Evolutionary conservation across 37 sponge, comb jelly and placozoan genomes (phyloP), one percentile per base, ranked within the genome.

Genomic region (Halisarca cf. caerulea): DNA sequence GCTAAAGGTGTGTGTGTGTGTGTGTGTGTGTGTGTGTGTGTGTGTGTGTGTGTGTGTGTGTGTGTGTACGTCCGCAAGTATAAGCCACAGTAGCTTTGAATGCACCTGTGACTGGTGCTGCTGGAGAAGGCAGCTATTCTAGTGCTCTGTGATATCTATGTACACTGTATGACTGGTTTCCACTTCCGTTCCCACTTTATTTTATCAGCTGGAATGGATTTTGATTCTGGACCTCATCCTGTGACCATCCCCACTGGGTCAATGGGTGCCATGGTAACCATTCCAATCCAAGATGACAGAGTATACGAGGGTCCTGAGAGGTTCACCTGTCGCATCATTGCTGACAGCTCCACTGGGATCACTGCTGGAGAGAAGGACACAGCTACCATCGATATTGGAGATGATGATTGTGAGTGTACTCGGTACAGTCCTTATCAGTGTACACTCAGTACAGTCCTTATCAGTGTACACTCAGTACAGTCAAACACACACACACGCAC

Each of bases 351-450:
- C 2, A 28, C 72, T 62, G 87, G 74, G 23, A 55, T 87, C 21
- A 60, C 33, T 5, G 45, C 55, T 1, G 87, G 82, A 53, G 1
- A 36, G 0, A 34, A 18, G 30, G 27, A 66, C 54, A 32, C 32
- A 36, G 42, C 88, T 14, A 57, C 60, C 8, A 40, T 84, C 43
- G 27, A 25, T 15, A 83, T 88, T 33, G 3, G n/a, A 0, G 89
- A 84, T 55, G 59, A 84, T 84, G 84, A 84, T 74, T 70, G 78
- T 84, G 42, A 75, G 85, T 68, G n/a, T n/a, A n/a, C n/a, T n/a
- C n/a, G n/a, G n/a, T n/a, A n/a, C n/a, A n/a, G n/a, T n/a, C n/a
- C n/a, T n/a, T n/a, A n/a, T n/a, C n/a, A n/a, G n/a, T n/a, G n/a
- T n/a, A n/a, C n/a, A n/a, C n/a, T n/a, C n/a, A n/a, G n/a, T n/a